Conservation (phyloP, 2,797 vertebrate species). For the Hirundo rustica region DNA sequence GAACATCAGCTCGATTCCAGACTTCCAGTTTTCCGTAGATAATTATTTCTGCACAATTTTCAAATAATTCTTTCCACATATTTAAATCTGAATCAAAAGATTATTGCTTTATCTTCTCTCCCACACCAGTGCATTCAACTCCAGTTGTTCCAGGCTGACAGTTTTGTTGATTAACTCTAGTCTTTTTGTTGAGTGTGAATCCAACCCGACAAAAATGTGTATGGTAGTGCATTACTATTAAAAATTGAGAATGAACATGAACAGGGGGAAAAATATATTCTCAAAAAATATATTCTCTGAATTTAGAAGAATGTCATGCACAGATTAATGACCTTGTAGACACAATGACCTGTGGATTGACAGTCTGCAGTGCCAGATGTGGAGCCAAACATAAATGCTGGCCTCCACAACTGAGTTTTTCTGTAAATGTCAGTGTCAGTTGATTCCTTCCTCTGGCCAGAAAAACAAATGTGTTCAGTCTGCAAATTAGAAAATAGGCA, state of each 20-base stretch:
- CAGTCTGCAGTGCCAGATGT: not conserved
- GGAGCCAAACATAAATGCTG: not conserved
- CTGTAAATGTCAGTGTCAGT: not conserved
- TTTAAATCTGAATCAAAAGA: not conserved
- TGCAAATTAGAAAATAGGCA: conserved; percentile 9
- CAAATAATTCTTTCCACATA: not conserved
- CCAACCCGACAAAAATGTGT: not conserved
- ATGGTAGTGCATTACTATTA: not conserved
- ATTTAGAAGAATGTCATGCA: not conserved
- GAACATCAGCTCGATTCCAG: not conserved
- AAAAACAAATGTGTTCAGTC: conserved; percentile 20
- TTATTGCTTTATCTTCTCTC: not conserved
- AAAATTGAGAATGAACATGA: not conserved
- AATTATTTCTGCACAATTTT: not conserved
- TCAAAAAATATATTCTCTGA: not conserved
- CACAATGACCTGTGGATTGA: not conserved
- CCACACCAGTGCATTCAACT: not conserved
- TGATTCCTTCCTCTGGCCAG: not conserved
- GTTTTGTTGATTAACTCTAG: not conserved
- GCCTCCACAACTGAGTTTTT: not conserved
- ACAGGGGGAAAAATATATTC: not conserved
- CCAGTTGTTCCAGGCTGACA: not conserved
- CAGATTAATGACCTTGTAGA: not conserved
- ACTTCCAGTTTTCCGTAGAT: not conserved
- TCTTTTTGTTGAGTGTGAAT: not conserved